Percentiles rank a stretch among this genome's conserved stretches.
phyloP scores from a whole-genome alignment of 1,140 invertebrate genomes.

The Drosophila asahinai region DNA sequence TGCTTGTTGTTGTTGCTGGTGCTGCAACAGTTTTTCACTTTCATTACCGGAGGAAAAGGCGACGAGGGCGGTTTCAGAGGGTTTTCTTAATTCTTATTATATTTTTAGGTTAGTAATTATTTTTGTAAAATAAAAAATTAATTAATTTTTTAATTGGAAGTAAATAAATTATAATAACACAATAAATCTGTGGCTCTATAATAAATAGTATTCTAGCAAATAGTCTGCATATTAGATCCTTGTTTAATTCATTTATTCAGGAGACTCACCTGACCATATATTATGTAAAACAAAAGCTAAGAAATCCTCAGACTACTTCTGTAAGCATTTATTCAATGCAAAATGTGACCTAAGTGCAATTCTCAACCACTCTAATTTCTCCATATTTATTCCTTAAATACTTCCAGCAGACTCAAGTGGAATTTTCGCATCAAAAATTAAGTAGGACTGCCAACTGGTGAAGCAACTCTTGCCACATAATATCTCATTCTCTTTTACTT shows the following conservation, averaged over 20 bases:
- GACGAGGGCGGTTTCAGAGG: conserved; percentile 35
- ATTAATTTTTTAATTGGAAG: no score
- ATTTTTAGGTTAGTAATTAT: no score
- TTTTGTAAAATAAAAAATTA: no score
- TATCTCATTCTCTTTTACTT: conserved; percentile 46
- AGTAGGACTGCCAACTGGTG: conserved; percentile 24
- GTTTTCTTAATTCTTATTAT: background rate
- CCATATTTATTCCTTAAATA: conserved; percentile 3
- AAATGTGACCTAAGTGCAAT: background rate
- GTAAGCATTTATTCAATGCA: background rate
- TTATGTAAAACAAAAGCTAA: no score
- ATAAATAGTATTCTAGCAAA: no score
- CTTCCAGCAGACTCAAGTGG: conserved; percentile 3
- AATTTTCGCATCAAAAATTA: conserved; percentile 31
- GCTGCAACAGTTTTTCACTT: conserved; percentile 78
- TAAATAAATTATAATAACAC: no score
- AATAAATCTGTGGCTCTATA: no score
- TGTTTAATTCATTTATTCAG: no score
- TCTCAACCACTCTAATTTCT: conserved; percentile 4
- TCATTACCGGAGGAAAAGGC: conserved; percentile 61
- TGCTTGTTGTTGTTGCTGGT: conserved; percentile 29
- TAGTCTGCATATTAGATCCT: no score
- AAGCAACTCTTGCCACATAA: conserved; percentile 44
- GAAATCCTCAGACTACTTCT: no score
- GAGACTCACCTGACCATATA: background rate